Percentiles rank a stretch among this genome's conserved stretches.
phyloP scores from a whole-genome alignment of 1,140 invertebrate species.

The Latrodectus geometricus region DNA sequence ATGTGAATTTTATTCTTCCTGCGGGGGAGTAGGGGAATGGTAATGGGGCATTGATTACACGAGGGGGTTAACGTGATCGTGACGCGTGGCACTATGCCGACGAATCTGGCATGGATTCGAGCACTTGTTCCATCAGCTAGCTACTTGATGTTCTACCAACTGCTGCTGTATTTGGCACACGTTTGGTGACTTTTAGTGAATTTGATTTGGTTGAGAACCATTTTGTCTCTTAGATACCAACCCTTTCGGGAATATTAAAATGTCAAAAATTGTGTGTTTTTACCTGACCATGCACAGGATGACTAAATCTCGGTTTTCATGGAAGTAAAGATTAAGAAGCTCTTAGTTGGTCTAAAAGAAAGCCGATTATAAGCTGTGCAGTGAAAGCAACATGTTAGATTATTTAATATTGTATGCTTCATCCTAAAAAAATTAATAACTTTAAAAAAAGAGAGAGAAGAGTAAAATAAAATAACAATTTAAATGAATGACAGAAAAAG shows the following conservation, averaged over 20 bases:
- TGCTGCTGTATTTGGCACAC: background rate
- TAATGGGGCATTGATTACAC: slow-evolving; percentile 53
- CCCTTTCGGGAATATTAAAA: background rate
- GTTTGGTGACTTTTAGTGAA: background rate
- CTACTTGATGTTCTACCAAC: background rate
- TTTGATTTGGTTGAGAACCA: background rate
- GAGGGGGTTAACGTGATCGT: background rate
- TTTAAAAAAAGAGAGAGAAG: no score
- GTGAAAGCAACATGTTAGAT: no score
- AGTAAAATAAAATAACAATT: no score
- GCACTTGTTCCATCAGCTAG: background rate
- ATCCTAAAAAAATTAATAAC: no score
- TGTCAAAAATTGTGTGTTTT: no score
- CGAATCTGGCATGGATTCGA: background rate
- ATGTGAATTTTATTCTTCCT: slow-evolving; percentile 57
- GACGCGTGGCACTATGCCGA: background rate
- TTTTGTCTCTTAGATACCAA: background rate
- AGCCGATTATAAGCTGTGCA: no score
- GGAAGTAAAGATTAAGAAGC: no score
- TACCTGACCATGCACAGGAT: no score
- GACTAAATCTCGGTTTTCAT: no score
- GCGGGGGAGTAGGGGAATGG: slow-evolving; percentile 10
- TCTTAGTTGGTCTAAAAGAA: no score
- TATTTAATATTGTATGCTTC: no score
- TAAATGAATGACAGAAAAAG: no score